These are phyloP conservation scores for Heliothis subflexa DNA, from an alignment of 1,140 invertebrate species.

Conservation along the genomic window DNA sequence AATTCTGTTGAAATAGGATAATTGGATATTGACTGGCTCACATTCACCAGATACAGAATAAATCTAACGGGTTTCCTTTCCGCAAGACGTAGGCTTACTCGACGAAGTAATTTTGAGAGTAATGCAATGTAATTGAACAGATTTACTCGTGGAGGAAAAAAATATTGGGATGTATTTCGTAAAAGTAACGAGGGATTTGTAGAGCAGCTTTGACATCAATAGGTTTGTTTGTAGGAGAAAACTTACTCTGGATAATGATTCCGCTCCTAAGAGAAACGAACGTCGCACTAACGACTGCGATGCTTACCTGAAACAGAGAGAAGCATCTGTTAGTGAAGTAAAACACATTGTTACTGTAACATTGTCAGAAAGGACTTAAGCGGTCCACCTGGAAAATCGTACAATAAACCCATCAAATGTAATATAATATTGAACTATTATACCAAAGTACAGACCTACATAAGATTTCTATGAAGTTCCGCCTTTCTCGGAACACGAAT, in stretches of 20 bases:
- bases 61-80: constrained; percentile 16
- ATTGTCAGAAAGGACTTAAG: neutral
- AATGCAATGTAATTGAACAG: constrained; percentile 51
- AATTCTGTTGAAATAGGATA: too few relatives aligned
- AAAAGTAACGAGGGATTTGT: constrained; percentile 51
- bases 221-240: constrained; percentile 52
- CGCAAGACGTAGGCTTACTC: constrained; percentile 21
- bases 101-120: constrained; percentile 47
- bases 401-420: neutral
- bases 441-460: neutral
- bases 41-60: constrained; percentile 16
- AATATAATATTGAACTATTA: too few relatives aligned
- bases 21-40: constrained; percentile 19
- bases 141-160: constrained; percentile 36
- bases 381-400: neutral
- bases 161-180: constrained; percentile 37
- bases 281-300: constrained; percentile 55
- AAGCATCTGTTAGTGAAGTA: constrained; percentile 41
- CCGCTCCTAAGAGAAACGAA: constrained; percentile 48
- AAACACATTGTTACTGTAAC: constrained; percentile 14
- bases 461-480: neutral
- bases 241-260: constrained; percentile 52
- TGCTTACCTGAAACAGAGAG: constrained; percentile 67
- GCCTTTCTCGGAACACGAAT: constrained; percentile 10
- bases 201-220: constrained; percentile 55